Evolutionary conservation across 2,113 vertebrate species (phyloP).

Genomic region (Oreocharis arfaki): DNA sequence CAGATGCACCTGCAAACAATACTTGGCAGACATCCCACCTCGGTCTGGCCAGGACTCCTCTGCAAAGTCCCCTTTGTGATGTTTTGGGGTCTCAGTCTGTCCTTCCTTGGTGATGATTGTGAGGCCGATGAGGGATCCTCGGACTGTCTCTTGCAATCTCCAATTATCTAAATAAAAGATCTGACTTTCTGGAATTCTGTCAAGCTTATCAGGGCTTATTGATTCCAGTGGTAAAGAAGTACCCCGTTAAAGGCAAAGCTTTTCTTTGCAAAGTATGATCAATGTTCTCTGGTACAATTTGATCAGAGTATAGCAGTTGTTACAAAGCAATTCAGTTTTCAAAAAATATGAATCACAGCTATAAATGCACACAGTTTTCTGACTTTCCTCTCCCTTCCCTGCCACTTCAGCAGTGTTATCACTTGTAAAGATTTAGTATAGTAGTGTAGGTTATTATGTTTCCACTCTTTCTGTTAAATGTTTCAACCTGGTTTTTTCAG

Average conservation of each 20-base stretch:
- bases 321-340: not conserved
- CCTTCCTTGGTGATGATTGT: no score
- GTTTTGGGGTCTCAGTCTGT: no score
- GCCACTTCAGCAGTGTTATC: not conserved
- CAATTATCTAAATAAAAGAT: not conserved
- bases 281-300: not conserved
- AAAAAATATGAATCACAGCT: not conserved
- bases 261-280: not conserved
- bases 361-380: not conserved
- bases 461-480: not conserved
- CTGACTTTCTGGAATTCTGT: not conserved
- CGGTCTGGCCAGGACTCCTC: no score
- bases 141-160: no score
- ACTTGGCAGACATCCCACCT: no score
- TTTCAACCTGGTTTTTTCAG: not conserved
- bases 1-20: no score
- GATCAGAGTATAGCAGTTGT: not conserved
- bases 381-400: not conserved
- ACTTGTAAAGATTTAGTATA: not conserved
- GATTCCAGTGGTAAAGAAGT: not conserved
- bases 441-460: not conserved
- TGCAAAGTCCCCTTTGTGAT: no score
- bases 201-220: not conserved
- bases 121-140: no score
- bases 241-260: not conserved